Evolutionary conservation across 2,113 vertebrate genomes (phyloP).

Genomic region (Bettongia penicillata): DNA sequence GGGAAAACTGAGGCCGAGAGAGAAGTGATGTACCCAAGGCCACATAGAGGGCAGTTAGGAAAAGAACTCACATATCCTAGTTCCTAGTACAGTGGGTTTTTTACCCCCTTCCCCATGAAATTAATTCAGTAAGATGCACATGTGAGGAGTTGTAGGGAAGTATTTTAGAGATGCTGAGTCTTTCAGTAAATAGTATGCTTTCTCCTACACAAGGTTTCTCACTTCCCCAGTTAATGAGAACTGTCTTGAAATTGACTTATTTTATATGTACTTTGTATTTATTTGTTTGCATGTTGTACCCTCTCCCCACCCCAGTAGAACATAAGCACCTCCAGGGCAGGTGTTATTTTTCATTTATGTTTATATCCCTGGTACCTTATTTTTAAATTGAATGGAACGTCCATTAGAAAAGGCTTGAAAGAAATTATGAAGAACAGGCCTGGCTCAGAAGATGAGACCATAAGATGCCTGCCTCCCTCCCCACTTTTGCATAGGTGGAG

Average conservation of each 20-base stretch:
- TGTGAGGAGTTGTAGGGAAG: not conserved
- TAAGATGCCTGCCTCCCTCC: not conserved
- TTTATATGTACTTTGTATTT: not conserved
- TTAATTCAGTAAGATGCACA: not conserved
- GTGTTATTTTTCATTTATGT: not conserved
- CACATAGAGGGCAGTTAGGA: not conserved
- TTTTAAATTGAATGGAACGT: not conserved
- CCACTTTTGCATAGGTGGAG: not conserved
- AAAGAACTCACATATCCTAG: not conserved
- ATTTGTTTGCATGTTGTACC: not conserved
- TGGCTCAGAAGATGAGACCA: not conserved
- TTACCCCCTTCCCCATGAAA: not conserved
- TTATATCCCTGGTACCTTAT: not conserved
- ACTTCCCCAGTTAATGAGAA: not conserved
- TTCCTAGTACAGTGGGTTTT: not conserved
- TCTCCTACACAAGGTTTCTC: not conserved
- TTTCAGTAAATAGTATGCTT: not conserved
- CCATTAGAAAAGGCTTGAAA: not conserved
- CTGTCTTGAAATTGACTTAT: not conserved
- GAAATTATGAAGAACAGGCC: not conserved
- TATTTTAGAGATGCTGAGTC: not conserved
- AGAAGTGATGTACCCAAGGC: not conserved
- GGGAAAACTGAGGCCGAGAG: slow-evolving; percentile 20
- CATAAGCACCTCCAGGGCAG: not conserved
- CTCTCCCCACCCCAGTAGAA: not conserved